Percentiles rank a stretch among this genome's conserved stretches.
Evolutionary conservation across 2,888 invertebrate species (phyloP).

Genomic region (Euzophera pinguis): DNA sequence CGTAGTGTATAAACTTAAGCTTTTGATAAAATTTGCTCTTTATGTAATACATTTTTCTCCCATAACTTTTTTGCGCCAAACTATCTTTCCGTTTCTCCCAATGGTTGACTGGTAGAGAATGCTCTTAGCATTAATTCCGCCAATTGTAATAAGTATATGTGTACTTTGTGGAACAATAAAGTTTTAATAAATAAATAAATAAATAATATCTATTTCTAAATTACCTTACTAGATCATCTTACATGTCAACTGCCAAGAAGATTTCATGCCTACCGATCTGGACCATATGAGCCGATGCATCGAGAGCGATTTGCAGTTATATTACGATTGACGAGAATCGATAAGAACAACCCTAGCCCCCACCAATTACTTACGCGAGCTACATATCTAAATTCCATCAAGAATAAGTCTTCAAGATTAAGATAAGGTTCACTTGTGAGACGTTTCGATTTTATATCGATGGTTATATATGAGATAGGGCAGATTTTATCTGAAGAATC

Average conservation of each 20-base stretch:
- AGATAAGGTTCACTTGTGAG: conserved; percentile 32
- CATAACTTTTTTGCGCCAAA: too few species aligned
- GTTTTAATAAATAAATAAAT: too few species aligned
- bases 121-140: too few species aligned
- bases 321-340: conserved; percentile 68
- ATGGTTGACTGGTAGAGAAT: too few species aligned
- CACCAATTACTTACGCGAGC: conserved; percentile 67
- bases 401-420: conserved; percentile 25
- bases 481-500: conserved; percentile 31
- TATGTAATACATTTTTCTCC: too few species aligned
- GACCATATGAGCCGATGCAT: conserved; percentile 24
- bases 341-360: conserved; percentile 57
- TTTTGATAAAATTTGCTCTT: too few species aligned
- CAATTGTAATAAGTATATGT: too few species aligned
- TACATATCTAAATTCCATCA: conserved; percentile 13
- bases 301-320: conserved; percentile 58
- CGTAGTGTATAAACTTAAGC: too few species aligned
- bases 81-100: too few species aligned
- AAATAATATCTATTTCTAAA: too few species aligned
- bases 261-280: conserved; percentile 6
- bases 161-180: too few species aligned
- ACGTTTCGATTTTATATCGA: conserved; percentile 54
- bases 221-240: not conserved
- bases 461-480: conserved; percentile 48
- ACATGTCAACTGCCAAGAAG: not conserved